phyloP scores from a whole-genome alignment of 2,888 invertebrate species.

The Melipona beecheii region DNA sequence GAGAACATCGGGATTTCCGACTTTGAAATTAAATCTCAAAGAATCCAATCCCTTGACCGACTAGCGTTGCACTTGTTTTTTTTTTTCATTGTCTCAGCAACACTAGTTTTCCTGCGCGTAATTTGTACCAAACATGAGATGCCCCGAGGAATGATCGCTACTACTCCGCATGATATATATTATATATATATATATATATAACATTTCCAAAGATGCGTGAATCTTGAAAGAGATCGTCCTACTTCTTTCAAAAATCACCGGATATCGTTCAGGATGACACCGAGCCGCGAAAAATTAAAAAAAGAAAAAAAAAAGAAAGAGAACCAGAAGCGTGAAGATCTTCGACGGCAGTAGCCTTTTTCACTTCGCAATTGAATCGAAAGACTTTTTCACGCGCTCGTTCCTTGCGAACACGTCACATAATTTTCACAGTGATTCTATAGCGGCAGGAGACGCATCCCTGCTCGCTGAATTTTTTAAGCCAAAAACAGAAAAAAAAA shows the following conservation, averaged over 20 bases:
- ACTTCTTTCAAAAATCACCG: constrained; percentile 28
- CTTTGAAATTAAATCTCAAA: not conserved
- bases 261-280: constrained; percentile 11
- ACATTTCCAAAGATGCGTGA: constrained; percentile 50
- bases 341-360: constrained; percentile 18
- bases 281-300: not conserved
- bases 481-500: not conserved
- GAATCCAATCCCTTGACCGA: not conserved
- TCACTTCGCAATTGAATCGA: not conserved
- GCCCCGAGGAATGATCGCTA: not conserved
- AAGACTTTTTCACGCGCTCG: not conserved
- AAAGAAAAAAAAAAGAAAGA: not conserved
- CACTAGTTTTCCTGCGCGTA: not conserved
- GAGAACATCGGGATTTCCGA: not conserved
- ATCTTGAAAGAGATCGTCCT: constrained; percentile 31
- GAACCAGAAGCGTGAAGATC: not conserved
- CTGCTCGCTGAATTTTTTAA: not conserved
- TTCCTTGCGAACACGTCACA: not conserved
- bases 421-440: not conserved
- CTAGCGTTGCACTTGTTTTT: constrained; percentile 3
- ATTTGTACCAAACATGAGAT: constrained; percentile 5
- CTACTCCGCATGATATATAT: constrained; percentile 22
- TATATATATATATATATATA: not conserved
- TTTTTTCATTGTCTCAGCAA: not conserved
- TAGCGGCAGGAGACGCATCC: not conserved